These are phyloP conservation scores for Oxyscelio sp. DNA, from an alignment of 2,888 invertebrate genomes.

Conservation along the genomic window DNA sequence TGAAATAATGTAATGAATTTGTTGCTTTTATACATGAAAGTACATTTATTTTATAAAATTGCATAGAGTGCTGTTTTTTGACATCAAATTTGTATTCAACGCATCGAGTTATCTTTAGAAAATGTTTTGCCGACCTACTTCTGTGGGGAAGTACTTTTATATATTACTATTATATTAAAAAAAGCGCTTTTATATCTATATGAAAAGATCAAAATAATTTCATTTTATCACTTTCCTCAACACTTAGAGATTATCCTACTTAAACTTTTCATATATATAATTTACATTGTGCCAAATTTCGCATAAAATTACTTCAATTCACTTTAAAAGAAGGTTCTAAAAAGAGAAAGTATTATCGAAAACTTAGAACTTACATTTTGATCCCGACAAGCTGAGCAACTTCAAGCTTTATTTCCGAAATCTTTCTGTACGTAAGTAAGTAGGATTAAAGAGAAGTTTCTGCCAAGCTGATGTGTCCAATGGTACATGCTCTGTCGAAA, in stretches of 20 bases:
- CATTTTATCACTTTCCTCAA: background rate
- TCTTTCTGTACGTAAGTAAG: conserved; percentile 76
- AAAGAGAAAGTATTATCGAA: conserved; percentile 73
- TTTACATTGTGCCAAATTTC: conserved; percentile 31
- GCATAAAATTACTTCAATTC: conserved; percentile 37
- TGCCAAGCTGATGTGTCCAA: conserved; percentile 74
- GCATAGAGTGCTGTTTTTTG: no score
- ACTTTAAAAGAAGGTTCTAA: conserved; percentile 17
- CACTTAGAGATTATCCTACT: conserved; percentile 25
- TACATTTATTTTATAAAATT: no score
- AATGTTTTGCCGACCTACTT: no score
- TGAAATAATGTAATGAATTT: no score
- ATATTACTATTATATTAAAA: no score
- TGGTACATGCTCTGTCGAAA: conserved; percentile 68
- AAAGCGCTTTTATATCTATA: no score
- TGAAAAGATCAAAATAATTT: no score
- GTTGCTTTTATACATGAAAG: no score
- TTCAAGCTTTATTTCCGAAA: conserved; percentile 57
- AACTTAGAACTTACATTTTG: conserved; percentile 78
- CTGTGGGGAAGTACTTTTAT: no score
- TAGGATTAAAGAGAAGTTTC: conserved; percentile 78
- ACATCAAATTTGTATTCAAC: no score
- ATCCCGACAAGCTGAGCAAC: conserved; percentile 68
- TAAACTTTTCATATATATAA: conserved; percentile 58
- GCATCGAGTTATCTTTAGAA: no score